A percentile compares a stretch with the other conserved stretches of the same genome.
Conservation (phyloP, 2,888 invertebrate genomes). For the Laspeyria flexula region DNA sequence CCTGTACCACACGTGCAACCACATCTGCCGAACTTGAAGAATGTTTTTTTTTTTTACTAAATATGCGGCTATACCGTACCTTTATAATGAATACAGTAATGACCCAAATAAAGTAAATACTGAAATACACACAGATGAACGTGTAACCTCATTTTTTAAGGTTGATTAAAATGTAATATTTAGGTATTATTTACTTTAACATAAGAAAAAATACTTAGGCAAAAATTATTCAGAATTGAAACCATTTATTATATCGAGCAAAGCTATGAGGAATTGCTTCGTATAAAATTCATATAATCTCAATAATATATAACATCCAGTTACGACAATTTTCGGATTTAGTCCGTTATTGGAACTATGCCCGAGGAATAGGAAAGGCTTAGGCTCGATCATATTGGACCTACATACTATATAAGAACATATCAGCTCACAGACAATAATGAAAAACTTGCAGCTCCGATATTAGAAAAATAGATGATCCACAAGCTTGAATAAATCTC, state of each 20-base stretch:
- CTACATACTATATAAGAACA: not conserved
- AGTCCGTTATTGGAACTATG: constrained; percentile 1
- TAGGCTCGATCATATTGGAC: not conserved
- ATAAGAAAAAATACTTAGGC: too few species aligned
- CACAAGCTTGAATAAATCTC: not conserved
- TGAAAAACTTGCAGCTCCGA: not conserved
- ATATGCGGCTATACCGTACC: not conserved
- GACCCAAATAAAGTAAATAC: too few species aligned
- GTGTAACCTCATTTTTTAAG: too few species aligned
- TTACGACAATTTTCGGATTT: not conserved
- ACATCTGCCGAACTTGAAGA: constrained; percentile 40
- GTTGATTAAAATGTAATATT: too few species aligned
- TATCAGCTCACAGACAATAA: not conserved
- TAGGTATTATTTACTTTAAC: too few species aligned
- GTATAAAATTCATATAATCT: too few species aligned
- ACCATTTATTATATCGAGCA: too few species aligned
- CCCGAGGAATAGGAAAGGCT: not conserved
- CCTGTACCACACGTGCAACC: constrained; percentile 49
- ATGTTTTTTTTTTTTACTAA: constrained; percentile 5
- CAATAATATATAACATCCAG: not conserved
- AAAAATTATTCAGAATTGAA: too few species aligned
- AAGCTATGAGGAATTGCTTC: too few species aligned
- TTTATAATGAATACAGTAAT: not conserved
- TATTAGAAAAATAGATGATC: not conserved
- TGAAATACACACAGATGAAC: too few species aligned